phyloP scores from a whole-genome alignment of 1,140 invertebrate species.

The Lithobius niger region DNA sequence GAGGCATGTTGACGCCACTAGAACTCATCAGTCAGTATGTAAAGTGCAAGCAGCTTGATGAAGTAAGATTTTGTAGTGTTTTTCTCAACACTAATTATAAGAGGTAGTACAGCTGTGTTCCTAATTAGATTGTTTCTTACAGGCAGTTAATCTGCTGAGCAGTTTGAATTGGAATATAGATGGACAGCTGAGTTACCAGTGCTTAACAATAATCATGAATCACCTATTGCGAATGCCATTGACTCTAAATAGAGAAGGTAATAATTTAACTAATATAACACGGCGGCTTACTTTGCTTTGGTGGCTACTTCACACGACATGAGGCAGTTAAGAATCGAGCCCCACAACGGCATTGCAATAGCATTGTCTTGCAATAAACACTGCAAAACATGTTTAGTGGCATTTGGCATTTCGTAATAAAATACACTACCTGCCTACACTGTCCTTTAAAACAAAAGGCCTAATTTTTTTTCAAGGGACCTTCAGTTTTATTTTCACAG shows the following conservation, averaged over 20 bases:
- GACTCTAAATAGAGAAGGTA: constrained; percentile 44
- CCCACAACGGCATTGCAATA: no score
- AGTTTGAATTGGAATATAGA: constrained; percentile 57
- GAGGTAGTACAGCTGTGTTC: neutral
- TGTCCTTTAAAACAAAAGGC: no score
- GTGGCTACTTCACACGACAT: no score
- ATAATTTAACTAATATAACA: no score
- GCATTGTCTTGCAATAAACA: no score
- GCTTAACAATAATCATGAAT: constrained; percentile 54
- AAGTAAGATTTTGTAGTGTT: constrained; percentile 23
- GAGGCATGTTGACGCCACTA: constrained; percentile 38
- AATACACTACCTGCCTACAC: no score
- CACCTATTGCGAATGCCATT: constrained; percentile 50
- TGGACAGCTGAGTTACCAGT: constrained; percentile 47
- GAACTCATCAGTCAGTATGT: constrained; percentile 51
- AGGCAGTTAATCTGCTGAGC: constrained; percentile 49
- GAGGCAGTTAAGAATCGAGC: no score
- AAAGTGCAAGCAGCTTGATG: constrained; percentile 44
- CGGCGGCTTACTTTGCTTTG: no score
- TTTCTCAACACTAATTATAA: neutral
- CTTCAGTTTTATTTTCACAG: no score
- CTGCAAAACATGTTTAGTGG: no score
- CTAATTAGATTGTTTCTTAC: constrained; percentile 9
- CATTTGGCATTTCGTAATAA: no score
- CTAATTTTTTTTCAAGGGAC: no score